Percentiles rank a stretch among this genome's conserved stretches.
phyloP scores from a whole-genome alignment of 2,797 vertebrate genomes.

The Danio aesculapii region DNA sequence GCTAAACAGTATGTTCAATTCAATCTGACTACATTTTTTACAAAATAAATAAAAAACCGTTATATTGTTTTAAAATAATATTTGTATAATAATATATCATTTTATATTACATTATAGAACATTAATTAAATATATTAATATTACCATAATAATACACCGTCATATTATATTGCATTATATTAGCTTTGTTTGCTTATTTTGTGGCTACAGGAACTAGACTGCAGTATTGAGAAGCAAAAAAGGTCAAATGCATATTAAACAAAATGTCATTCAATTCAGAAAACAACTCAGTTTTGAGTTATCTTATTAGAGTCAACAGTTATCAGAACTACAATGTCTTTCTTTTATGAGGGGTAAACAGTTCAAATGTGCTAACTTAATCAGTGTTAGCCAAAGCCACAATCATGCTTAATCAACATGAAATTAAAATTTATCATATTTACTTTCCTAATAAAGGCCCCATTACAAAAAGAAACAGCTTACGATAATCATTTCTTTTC shows the following conservation, averaged over 20 bases:
- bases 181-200: too few species aligned
- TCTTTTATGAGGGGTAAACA: not conserved
- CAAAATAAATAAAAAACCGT: too few species aligned
- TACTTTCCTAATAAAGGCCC: not conserved
- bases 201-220: not conserved
- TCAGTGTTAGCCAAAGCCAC: not conserved
- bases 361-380: not conserved
- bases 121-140: too few species aligned
- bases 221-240: not conserved
- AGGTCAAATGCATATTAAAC: not conserved
- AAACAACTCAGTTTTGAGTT: not conserved
- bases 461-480: not conserved
- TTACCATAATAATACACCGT: too few species aligned
- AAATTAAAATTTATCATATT: not conserved
- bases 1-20: too few species aligned
- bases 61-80: too few species aligned
- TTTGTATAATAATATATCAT: too few species aligned
- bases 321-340: not conserved
- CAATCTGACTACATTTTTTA: too few species aligned
- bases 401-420: not conserved
- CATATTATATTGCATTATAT: too few species aligned
- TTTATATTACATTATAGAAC: too few species aligned
- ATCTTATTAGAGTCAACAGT: not conserved
- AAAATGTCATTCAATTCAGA: not conserved
- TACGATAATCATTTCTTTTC: not conserved